These are phyloP conservation scores for Euproctis similis DNA, from an alignment of 2,888 invertebrate species.

Conservation along the genomic window DNA sequence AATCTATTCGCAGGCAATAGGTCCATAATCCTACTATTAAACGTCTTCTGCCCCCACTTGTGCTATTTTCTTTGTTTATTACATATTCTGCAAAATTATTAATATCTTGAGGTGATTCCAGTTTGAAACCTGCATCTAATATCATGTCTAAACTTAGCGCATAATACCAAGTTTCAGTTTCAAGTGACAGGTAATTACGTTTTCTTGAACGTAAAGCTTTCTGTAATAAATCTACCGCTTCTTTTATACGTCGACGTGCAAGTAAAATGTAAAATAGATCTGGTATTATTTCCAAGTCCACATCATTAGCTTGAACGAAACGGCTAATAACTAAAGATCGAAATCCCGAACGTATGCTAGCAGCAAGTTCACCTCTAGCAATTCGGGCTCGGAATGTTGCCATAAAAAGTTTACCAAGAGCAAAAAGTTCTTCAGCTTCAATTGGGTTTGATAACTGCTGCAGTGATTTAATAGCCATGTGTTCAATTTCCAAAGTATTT, in stretches of 20 bases:
- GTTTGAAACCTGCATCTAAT: slow-evolving; percentile 72
- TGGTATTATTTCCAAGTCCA: slow-evolving; percentile 60
- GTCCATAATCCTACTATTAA: slow-evolving; percentile 57
- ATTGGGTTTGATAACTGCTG: slow-evolving; percentile 41
- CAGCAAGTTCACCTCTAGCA: slow-evolving; percentile 42
- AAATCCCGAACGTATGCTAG: slow-evolving; percentile 54
- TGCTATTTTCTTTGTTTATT: slow-evolving; percentile 34
- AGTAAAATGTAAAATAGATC: slow-evolving; percentile 60
- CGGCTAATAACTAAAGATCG: slow-evolving; percentile 56
- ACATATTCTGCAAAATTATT: slow-evolving; percentile 52
- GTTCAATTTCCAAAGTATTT: slow-evolving; percentile 48
- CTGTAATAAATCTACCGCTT: slow-evolving; percentile 63
- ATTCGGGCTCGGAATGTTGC: slow-evolving; percentile 57
- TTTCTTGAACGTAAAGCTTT: slow-evolving; percentile 40
- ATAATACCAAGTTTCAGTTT: slow-evolving; percentile 70
- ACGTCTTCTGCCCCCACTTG: slow-evolving; percentile 42
- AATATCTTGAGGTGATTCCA: slow-evolving; percentile 65
- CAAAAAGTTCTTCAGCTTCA: slow-evolving; percentile 56
- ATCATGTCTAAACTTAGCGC: slow-evolving; percentile 75
- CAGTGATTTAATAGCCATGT: slow-evolving; percentile 42
- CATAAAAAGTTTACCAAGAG: slow-evolving; percentile 59
- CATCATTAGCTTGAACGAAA: slow-evolving; percentile 51
- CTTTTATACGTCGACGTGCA: slow-evolving; percentile 57
- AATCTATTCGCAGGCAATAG: slow-evolving; percentile 54
- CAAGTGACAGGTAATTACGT: slow-evolving; percentile 29